Evolutionary conservation across 1,140 invertebrate species (phyloP).

Genomic region (Caenorhabditis inopinata): DNA sequence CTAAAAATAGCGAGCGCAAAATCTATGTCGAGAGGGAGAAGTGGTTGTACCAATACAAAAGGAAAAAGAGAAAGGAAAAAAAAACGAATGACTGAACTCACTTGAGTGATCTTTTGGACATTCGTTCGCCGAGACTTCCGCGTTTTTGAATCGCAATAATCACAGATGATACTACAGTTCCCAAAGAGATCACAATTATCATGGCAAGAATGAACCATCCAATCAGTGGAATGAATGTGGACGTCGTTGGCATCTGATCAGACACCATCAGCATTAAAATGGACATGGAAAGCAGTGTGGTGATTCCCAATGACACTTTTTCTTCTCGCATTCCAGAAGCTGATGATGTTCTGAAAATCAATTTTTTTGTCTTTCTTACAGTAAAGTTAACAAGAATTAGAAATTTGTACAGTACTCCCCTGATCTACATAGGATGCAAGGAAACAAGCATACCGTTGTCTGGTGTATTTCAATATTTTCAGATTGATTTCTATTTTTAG

Average conservation of each 20-base stretch:
- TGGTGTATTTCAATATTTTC: no score
- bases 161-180: slow-evolving; percentile 61
- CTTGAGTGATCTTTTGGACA: slow-evolving; percentile 52
- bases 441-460: no score
- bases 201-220: slow-evolving; percentile 65
- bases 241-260: slow-evolving; percentile 66
- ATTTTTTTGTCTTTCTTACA: not conserved
- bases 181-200: slow-evolving; percentile 62
- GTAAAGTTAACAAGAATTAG: no score
- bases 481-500: no score
- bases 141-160: slow-evolving; percentile 64
- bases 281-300: slow-evolving; percentile 62
- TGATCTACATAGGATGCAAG: no score
- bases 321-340: slow-evolving; percentile 65
- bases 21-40: no score
- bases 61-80: not conserved
- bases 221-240: slow-evolving; percentile 59
- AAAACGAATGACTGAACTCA: not conserved
- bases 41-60: not conserved
- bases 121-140: slow-evolving; percentile 59
- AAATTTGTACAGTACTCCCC: no score
- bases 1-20: not conserved
- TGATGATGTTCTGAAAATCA: slow-evolving; percentile 59
- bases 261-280: slow-evolving; percentile 66
- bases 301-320: slow-evolving; percentile 61